Base-by-base conservation (phyloP, 2,797 vertebrate genomes). In the Artibeus lituratus region DNA sequence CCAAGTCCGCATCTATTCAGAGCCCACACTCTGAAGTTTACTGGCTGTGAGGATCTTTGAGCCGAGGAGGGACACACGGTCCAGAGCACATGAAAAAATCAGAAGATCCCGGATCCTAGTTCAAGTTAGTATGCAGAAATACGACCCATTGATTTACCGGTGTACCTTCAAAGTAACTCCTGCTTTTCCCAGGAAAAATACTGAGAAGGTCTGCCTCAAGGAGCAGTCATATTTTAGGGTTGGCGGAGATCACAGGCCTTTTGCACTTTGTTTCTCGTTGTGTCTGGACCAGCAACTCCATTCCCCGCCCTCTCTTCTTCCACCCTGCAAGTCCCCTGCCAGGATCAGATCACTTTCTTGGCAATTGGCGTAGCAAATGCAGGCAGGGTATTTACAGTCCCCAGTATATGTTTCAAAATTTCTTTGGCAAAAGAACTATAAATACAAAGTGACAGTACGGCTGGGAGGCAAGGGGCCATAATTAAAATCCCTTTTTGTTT, bases 401-500 rank as follows among this genome's bases (percentile, higher is more conserved):
- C 80, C 67, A 80, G 94, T 89, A 89, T 81, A 95, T 94, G 77
- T 94, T 97, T 95, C 91, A 53, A 96, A 90, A 83, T 97, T 92
- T 96, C 80, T 65, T 96, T 98, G 87, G 97, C 94, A 94, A 94
- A 94, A 94, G 47, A 87, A 91, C 39, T 0, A 5, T 39, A 96
- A 97, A 97, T 0, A 4, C 91, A 89, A 96, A 85, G 0, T 14
- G 94, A 97, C 16, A 51, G 94, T 92, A 77, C 81, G 0, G 53
- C 97, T 96, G 89, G 94, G 97, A 98, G 93, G 97, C 97, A 97
- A 87, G 94, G 96, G 97, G 97, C 74, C 97, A 26, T 97, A 97
- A 98, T 98, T 98, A 98, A 98, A 97, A 96, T 96, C 55, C n/a
- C 62, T 94, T 77, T 98, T 98, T 97, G 96, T 87, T 98, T 97